Percentiles rank a stretch among this genome's conserved stretches.
Evolutionary conservation across 2,888 invertebrate genomes (phyloP).

Genomic region (Cyrtodaria siliqua): DNA sequence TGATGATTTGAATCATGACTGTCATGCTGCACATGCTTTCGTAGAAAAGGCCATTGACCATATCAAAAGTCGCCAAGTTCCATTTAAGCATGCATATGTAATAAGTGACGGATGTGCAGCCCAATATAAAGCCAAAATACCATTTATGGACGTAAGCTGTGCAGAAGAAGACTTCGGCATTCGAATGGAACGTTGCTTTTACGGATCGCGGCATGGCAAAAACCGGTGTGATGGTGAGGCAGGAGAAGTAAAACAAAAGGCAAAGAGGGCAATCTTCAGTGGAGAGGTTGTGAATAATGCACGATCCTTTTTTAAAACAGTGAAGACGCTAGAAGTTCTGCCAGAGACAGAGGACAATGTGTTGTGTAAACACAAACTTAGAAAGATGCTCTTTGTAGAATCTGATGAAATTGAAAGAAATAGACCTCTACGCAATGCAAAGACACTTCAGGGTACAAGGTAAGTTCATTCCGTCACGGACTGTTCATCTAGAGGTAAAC

Average conservation of each 20-base stretch:
- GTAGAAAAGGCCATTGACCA: slow-evolving; percentile 7
- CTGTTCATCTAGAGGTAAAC: slow-evolving; percentile 10
- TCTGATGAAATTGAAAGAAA: slow-evolving; percentile 12
- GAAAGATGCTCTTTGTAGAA: slow-evolving; percentile 12
- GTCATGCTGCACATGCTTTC: slow-evolving; percentile 40
- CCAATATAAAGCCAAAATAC: slow-evolving; percentile 35
- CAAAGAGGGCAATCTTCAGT: slow-evolving; percentile 19
- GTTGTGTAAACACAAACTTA: slow-evolving; percentile 24
- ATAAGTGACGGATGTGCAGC: slow-evolving; percentile 51
- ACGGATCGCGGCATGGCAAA: slow-evolving; percentile 48
- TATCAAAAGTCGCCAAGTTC: slow-evolving; percentile 12
- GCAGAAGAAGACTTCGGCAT: slow-evolving; percentile 18
- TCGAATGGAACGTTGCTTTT: slow-evolving; percentile 29
- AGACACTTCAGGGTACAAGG: slow-evolving; percentile 17
- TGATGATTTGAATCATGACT: slow-evolving; percentile 48
- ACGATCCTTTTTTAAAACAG: neutral
- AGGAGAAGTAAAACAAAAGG: slow-evolving; percentile 34
- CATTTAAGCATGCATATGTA: slow-evolving; percentile 24
- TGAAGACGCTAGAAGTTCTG: too few species aligned
- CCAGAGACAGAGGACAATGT: neutral
- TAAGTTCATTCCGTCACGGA: slow-evolving; percentile 27
- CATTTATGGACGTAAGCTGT: slow-evolving; percentile 36
- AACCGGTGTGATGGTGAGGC: slow-evolving; percentile 51
- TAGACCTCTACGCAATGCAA: neutral
- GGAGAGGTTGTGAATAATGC: slow-evolving; percentile 17